Evolutionary conservation across 2,797 vertebrate genomes (phyloP).

Genomic region (Pelobates cultripes): DNA sequence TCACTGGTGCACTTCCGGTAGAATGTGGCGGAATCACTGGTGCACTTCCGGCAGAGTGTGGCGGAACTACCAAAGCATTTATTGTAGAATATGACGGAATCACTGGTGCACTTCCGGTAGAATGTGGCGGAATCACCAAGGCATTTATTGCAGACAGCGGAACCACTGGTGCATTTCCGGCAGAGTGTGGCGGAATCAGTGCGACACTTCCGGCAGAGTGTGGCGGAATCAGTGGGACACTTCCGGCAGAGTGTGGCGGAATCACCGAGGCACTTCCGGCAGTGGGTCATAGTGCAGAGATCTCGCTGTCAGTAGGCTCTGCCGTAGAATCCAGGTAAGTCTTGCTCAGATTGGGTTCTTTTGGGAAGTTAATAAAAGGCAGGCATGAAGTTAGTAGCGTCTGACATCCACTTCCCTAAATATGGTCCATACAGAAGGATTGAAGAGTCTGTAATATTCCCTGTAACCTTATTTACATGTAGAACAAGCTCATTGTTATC

Average conservation of each 20-base stretch:
- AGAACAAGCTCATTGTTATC: too few species aligned
- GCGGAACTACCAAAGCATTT: background rate
- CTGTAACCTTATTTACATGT: too few species aligned
- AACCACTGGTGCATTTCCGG: background rate
- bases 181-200: background rate
- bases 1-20: background rate
- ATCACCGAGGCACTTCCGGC: background rate
- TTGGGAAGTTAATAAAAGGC: too few species aligned
- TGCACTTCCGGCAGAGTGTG: background rate
- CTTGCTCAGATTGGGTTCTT: too few species aligned
- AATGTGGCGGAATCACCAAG: background rate
- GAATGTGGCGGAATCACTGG: background rate
- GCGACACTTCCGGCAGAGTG: constrained; percentile 1
- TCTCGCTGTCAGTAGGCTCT: too few species aligned
- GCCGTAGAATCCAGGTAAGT: too few species aligned
- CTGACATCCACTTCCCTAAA: too few species aligned
- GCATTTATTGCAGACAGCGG: background rate
- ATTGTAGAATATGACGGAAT: background rate
- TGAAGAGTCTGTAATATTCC: too few species aligned
- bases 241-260: constrained; percentile 28
- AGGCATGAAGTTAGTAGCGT: too few species aligned
- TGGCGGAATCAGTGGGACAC: background rate
- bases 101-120: background rate
- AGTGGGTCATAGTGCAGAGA: background rate
- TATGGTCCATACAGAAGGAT: too few species aligned